Base-by-base conservation (phyloP, 1,140 invertebrate species). In the Drosophila repleta region DNA sequence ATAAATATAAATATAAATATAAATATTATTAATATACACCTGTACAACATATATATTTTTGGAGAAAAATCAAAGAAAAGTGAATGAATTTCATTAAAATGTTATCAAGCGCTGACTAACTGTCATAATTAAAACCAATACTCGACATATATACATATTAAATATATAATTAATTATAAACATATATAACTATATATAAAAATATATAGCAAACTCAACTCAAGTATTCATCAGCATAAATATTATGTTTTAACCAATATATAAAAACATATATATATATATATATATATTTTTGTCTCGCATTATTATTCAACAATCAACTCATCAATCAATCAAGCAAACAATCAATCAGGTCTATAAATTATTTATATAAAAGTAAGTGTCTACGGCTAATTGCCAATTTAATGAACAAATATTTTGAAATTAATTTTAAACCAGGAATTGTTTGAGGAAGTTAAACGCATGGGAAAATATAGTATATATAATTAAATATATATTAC, bases 251-350 rank as follows among this genome's bases (percentile, higher is more conserved):
- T 24, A 65, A 17, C 68, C 60, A 68, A 2, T 76, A 76, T 72
- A 62, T 78, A 65, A 11, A 35, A 35, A 35, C 11, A 35, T 35
- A 35, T 11, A 11, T 2, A 3, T 35, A 35, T 11, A 11, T 35
- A 35, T 8, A 11, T 35, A 65, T 83, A 68, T 65, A 73, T 63
- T 83, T 72, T 65, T 76, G n/a, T n/a, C n/a, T n/a, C n/a, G 74
- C 79, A 78, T 66, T 64, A 29, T 76, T 79, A 83, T 66, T 82
- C 70, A 83, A 83, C 73, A 68, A 79, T 70, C 76, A 76, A 84
- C 35, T 74, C 60, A 70, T 70, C 67, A 84, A 70, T 70, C 67
- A 84, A 84, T 74, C 80, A 84, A 79, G 55, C 65, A 66, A 79
- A 76, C 76, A 84, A 84, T 63, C 80, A 83, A 83, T 63, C 80